These are phyloP conservation scores for Trididemnum nubilum DNA, from an alignment of 23 tunicate species.

Conservation along the genomic window DNA sequence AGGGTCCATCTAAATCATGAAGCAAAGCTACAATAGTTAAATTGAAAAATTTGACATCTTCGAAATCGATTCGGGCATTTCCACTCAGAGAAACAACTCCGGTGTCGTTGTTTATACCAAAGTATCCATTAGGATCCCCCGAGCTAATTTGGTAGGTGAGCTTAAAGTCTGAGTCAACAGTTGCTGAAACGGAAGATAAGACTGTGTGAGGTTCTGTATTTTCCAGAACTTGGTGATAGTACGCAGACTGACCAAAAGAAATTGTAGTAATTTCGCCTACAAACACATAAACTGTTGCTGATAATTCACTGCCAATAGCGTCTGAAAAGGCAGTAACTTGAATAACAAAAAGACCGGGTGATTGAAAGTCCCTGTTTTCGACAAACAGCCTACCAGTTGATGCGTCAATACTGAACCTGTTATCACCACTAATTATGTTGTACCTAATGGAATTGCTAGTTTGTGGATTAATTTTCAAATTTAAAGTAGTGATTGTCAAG, in stretches of 20 bases:
- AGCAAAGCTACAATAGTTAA: constrained; percentile 33
- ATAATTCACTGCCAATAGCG: not conserved
- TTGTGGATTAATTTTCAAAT: constrained; percentile 1
- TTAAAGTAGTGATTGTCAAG: constrained; percentile 2
- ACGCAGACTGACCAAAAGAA: not conserved
- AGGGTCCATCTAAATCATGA: not conserved
- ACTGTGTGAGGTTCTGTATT: not conserved
- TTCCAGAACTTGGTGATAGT: constrained; percentile 23
- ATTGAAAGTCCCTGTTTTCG: not conserved
- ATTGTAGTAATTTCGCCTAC: not conserved
- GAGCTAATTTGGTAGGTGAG: constrained; percentile 28
- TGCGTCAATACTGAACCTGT: constrained; percentile 47
- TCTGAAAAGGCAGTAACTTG: not conserved
- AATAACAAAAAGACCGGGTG: not conserved
- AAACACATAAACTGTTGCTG: constrained; percentile 32
- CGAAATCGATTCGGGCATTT: constrained; percentile 1
- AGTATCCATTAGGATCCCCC: constrained; percentile 33
- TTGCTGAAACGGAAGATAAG: constrained; percentile 1
- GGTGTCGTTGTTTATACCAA: constrained; percentile 22
- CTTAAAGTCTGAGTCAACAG: not conserved
- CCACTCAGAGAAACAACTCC: constrained; percentile 17
- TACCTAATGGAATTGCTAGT: constrained; percentile 5
- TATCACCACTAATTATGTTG: constrained; percentile 1
- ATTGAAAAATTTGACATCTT: constrained; percentile 3
- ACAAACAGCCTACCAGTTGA: constrained; percentile 21